Evolutionary conservation across 1,140 invertebrate genomes (phyloP).

Genomic region (Dendroctonus valens): DNA sequence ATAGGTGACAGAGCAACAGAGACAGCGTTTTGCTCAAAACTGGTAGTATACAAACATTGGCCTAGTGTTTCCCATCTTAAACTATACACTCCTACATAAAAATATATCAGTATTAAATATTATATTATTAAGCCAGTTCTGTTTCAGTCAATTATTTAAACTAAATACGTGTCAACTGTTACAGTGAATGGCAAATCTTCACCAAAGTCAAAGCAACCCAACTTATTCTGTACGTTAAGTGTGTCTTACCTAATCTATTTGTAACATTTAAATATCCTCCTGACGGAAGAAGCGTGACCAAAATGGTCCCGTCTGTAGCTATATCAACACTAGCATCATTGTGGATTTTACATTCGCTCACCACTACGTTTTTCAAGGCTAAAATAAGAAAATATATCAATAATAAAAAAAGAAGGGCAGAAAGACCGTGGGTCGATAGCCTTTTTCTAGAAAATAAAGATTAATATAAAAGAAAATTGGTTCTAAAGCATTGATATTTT

Average conservation of each 20-base stretch:
- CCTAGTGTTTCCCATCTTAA: conserved; percentile 70
- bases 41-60: conserved; percentile 72
- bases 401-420: neutral
- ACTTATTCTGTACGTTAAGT: neutral
- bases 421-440: too few relatives aligned
- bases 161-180: too few relatives aligned
- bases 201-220: neutral
- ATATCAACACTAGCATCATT: conserved; percentile 86
- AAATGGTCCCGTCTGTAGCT: conserved; percentile 73
- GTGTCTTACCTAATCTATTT: conserved; percentile 63
- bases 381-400: conserved; percentile 39
- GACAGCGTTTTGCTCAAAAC: conserved; percentile 74
- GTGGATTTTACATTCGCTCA: conserved; percentile 79
- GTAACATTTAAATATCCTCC: conserved; percentile 61
- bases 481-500: neutral
- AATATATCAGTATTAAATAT: neutral
- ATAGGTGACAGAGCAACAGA: conserved; percentile 80
- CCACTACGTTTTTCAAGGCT: conserved; percentile 76
- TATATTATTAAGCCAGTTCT: neutral
- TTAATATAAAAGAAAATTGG: neutral
- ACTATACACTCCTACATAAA: conserved; percentile 70
- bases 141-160: too few relatives aligned
- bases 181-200: neutral
- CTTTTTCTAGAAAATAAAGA: too few relatives aligned
- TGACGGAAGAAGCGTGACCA: conserved; percentile 72